Evolutionary conservation across 35 echinoderm and acorn worm species (phyloP).

Genomic region (Apostichopus japonicus): DNA sequence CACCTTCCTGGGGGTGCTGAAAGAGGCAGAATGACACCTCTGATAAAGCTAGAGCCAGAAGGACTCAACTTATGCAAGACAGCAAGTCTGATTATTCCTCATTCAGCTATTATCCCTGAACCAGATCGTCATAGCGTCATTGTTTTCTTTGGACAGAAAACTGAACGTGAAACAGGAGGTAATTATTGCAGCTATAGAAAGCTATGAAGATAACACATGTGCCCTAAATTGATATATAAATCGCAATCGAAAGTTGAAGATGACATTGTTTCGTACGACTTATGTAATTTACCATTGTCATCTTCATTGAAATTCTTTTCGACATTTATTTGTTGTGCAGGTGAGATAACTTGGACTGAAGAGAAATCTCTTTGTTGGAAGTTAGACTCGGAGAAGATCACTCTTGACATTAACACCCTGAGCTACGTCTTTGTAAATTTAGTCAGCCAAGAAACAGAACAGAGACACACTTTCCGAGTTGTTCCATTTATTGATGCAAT

Average conservation of each 20-base stretch:
- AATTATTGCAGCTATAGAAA: too few relatives aligned
- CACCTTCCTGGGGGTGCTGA: neutral
- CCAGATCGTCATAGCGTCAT: neutral
- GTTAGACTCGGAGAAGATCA: neutral
- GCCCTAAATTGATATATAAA: too few relatives aligned
- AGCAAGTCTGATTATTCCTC: neutral
- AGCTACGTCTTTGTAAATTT: neutral
- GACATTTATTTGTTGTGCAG: neutral
- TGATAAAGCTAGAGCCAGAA: too few relatives aligned
- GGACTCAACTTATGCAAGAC: neutral
- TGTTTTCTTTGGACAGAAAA: neutral
- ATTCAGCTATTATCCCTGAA: neutral
- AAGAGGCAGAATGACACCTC: neutral
- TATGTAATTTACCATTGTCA: too few relatives aligned
- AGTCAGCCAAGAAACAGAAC: neutral
- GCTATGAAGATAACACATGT: too few relatives aligned
- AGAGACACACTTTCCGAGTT: neutral
- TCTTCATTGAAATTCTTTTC: too few relatives aligned
- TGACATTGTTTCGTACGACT: too few relatives aligned
- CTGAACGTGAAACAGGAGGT: neutral
- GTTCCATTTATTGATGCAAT: slow-evolving; percentile 1
- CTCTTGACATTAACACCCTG: neutral
- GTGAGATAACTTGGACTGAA: neutral
- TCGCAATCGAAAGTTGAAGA: too few relatives aligned
- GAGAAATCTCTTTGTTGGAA: neutral